Evolutionary conservation across 2,797 vertebrate species (phyloP).

Genomic region (Cheirogaleus major): DNA sequence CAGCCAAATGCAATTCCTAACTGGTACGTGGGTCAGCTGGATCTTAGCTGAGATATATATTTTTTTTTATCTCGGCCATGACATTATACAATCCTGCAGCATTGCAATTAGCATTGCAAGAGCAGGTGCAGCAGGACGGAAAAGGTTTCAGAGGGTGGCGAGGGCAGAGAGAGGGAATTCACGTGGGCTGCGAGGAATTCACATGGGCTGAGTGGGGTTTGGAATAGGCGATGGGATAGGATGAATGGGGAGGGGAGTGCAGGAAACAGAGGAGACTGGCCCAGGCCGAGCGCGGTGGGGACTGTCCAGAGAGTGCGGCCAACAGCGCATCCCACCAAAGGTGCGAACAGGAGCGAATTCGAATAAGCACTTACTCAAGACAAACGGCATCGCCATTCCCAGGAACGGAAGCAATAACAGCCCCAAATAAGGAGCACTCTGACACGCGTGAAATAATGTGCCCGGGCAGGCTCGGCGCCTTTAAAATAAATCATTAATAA

Average conservation of each 20-base stretch:
- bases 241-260: not conserved
- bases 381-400: not conserved
- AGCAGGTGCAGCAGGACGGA: not conserved
- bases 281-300: fast-evolving
- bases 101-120: fast-evolving
- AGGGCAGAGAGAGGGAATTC: too few relatives aligned
- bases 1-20: not conserved
- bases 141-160: not conserved
- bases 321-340: not conserved
- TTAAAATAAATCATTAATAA: not conserved
- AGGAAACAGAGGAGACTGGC: not conserved
- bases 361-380: not conserved
- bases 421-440: not conserved
- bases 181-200: fast-evolving
- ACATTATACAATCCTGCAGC: fast-evolving
- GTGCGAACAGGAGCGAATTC: not conserved
- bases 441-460: not conserved
- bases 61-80: not conserved
- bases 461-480: fast-evolving
- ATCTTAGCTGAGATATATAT: not conserved
- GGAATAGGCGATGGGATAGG: not conserved
- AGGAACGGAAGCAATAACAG: fast-evolving
- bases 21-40: fast-evolving
- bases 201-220: fast-evolving
- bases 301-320: fast-evolving